Evolutionary conservation across 2,797 vertebrate species (phyloP).

Genomic region (Dermochelys coriacea): DNA sequence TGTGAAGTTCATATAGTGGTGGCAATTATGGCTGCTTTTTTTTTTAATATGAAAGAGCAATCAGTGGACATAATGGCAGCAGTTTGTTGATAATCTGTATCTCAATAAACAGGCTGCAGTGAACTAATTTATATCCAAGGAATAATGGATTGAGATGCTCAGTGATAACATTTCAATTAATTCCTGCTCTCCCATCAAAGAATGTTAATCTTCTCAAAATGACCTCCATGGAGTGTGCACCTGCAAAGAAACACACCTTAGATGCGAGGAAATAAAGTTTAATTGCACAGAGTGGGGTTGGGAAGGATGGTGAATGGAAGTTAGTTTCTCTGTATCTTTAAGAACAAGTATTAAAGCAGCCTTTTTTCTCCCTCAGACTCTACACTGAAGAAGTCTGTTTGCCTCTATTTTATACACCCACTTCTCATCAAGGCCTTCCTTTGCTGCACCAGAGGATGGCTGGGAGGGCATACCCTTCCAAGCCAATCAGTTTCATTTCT

Average conservation of each 20-base stretch:
- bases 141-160: constrained; percentile 15
- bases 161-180: constrained; percentile 44
- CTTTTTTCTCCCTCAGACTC: background rate
- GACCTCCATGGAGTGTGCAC: background rate
- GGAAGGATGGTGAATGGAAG: background rate
- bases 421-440: background rate
- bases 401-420: background rate
- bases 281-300: background rate
- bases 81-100: constrained; percentile 19
- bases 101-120: constrained; percentile 25
- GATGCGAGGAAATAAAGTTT: background rate
- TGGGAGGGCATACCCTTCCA: background rate
- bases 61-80: background rate
- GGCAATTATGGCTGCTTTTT: background rate
- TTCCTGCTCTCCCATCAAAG: constrained; percentile 26
- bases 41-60: background rate
- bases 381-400: background rate
- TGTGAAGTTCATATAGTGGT: constrained; percentile 7
- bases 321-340: rapidly evolving
- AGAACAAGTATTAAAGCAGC: background rate
- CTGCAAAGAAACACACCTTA: background rate
- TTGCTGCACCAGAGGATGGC: background rate
- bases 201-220: constrained; percentile 18
- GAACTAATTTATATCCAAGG: background rate
- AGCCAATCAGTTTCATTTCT: background rate